A percentile compares a stretch with the other conserved stretches of the same genome.
Conservation (phyloP, 1,140 invertebrate genomes). For the Notospermus geniculatus region DNA sequence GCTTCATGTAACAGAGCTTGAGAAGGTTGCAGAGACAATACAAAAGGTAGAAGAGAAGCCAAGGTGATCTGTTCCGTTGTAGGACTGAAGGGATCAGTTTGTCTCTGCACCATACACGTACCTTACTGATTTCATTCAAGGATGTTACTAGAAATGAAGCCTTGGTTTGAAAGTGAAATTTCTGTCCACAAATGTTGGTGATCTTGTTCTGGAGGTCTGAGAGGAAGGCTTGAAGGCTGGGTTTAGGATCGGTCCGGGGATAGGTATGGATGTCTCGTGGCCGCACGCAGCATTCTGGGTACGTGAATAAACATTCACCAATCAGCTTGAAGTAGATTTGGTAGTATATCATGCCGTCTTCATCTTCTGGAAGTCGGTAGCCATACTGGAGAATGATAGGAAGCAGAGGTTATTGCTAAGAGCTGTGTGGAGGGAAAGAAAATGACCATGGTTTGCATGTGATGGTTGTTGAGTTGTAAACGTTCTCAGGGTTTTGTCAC, state of each 20-base stretch:
- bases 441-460: no score
- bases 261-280: conserved; percentile 27
- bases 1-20: no score
- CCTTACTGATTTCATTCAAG: conserved; percentile 25
- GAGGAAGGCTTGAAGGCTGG: conserved; percentile 32
- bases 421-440: no score
- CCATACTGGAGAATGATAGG: conserved; percentile 41
- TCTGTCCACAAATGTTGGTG: conserved; percentile 32
- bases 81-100: no score
- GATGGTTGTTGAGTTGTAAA: no score
- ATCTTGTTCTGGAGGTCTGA: conserved; percentile 37
- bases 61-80: no score
- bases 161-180: conserved; percentile 32
- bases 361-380: conserved; percentile 46
- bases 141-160: conserved; percentile 23
- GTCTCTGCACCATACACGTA: conserved; percentile 10
- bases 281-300: conserved; percentile 40
- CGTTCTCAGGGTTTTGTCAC: no score
- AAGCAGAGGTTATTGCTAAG: background rate
- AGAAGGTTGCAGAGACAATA: no score
- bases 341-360: conserved; percentile 41
- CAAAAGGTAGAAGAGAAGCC: no score
- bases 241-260: conserved; percentile 31
- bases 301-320: conserved; percentile 44
- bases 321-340: conserved; percentile 40